Conservation (phyloP, 2,888 invertebrate genomes). For the Dicranocentrus wangi region DNA sequence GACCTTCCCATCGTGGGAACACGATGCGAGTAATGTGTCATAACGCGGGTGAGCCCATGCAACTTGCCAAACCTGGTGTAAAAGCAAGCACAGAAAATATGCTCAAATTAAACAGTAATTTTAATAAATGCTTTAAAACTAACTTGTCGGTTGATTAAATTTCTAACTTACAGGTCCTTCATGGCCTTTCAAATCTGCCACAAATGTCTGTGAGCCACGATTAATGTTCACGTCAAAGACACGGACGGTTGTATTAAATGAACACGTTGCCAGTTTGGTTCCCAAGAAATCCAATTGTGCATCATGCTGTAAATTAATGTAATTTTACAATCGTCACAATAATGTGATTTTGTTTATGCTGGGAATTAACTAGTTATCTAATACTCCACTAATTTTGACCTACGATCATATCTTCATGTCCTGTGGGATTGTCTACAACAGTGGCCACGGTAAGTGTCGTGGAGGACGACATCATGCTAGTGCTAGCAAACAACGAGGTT, state of each 20-base stretch:
- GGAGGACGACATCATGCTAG: conserved; percentile 42
- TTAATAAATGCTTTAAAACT: neutral
- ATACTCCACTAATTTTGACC: no score
- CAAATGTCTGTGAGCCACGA: conserved; percentile 91
- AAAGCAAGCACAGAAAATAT: conserved; percentile 10
- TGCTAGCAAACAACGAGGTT: conserved; percentile 20
- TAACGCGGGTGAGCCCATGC: conserved; percentile 99
- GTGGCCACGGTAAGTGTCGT: conserved; percentile 76
- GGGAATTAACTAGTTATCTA: no score
- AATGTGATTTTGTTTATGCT: no score
- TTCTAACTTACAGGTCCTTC: conserved; percentile 76
- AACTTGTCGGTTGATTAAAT: neutral
- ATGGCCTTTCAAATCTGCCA: conserved; percentile 93
- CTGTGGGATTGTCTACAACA: conserved; percentile 97
- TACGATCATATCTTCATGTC: conserved; percentile 98
- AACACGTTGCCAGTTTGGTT: conserved; percentile 95
- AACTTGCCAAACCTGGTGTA: conserved; percentile 88
- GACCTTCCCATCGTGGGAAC: conserved; percentile 98
- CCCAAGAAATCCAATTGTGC: conserved; percentile 99
- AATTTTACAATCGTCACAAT: no score
- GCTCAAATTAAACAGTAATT: conserved; percentile 14
- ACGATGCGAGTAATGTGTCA: conserved; percentile 95
- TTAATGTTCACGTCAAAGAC: conserved; percentile 90
- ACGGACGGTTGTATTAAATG: conserved; percentile 96
- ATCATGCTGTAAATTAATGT: conserved; percentile 83